Percentiles rank a stretch among this genome's conserved stretches.
Conservation (phyloP, 2,888 invertebrate genomes). For the Tetrapedia diversipes region DNA sequence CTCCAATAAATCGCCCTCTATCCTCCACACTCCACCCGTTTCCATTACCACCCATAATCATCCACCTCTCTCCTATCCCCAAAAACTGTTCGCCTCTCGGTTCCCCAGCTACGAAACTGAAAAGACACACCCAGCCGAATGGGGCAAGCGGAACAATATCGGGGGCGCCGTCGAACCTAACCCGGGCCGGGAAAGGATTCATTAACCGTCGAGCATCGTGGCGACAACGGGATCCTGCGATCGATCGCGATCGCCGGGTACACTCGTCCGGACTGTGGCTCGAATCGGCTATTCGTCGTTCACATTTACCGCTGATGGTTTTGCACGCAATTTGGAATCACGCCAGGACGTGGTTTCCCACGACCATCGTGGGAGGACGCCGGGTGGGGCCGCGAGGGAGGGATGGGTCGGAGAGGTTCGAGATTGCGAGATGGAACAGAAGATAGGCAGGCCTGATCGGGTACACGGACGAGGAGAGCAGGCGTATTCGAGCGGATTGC, state of each 20-base stretch:
- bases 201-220: slow-evolving; percentile 39
- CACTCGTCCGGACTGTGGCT: slow-evolving; percentile 17
- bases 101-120: too few relatives aligned
- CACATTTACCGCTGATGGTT: slow-evolving; percentile 69
- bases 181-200: slow-evolving; percentile 33
- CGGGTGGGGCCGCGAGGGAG: slow-evolving; percentile 12
- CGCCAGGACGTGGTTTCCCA: slow-evolving; percentile 71
- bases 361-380: slow-evolving; percentile 63
- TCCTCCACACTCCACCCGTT: too few relatives aligned
- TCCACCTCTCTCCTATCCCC: too few relatives aligned
- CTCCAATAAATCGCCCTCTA: too few relatives aligned
- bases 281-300: slow-evolving; percentile 59
- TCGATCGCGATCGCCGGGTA: slow-evolving; percentile 60
- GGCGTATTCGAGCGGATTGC: slow-evolving; percentile 69
- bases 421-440: slow-evolving; percentile 70
- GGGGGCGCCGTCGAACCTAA: background rate
- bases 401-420: slow-evolving; percentile 18
- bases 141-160: slow-evolving; percentile 6
- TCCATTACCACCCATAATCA: too few relatives aligned
- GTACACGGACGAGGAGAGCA: slow-evolving; percentile 60
- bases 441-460: slow-evolving; percentile 71
- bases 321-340: slow-evolving; percentile 71
- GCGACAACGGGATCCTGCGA: slow-evolving; percentile 32
- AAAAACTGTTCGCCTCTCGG: too few relatives aligned
- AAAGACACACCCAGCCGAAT: too few relatives aligned